Evolutionary conservation across 2,113 vertebrate species (phyloP).

Genomic region (Symphodus melops): DNA sequence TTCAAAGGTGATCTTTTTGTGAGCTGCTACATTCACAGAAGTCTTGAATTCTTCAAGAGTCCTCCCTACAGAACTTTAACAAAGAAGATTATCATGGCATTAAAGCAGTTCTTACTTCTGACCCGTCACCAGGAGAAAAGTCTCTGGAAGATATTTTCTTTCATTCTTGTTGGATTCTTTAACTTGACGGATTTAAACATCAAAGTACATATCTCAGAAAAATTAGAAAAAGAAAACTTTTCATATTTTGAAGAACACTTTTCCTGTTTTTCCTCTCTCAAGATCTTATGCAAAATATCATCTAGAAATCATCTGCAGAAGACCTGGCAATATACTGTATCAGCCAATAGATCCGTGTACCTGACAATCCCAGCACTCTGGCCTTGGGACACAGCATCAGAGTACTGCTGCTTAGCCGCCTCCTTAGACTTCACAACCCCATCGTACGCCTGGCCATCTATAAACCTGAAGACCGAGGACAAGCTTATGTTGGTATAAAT

Average conservation of each 20-base stretch:
- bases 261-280: no score
- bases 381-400: conserved; percentile 88
- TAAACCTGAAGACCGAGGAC: conserved; percentile 79
- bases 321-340: not conserved
- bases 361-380: conserved; percentile 92
- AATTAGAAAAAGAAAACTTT: no score
- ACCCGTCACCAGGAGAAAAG: no score
- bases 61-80: conserved; percentile 88
- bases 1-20: conserved; percentile 91
- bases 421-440: conserved; percentile 92
- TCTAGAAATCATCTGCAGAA: no score
- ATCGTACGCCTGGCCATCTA: conserved; percentile 87
- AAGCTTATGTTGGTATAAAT: not conserved
- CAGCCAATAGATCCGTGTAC: conserved; percentile 68
- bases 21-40: conserved; percentile 86
- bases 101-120: not conserved
- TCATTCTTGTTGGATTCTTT: no score
- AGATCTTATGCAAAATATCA: no score
- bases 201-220: no score
- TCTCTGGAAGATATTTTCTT: no score
- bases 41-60: conserved; percentile 94
- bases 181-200: no score
- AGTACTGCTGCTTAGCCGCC: conserved; percentile 89
- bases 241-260: no score
- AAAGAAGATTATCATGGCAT: not conserved